Evolutionary conservation across 2,113 vertebrate genomes (phyloP).

Genomic region (Ictalurus punctatus): DNA sequence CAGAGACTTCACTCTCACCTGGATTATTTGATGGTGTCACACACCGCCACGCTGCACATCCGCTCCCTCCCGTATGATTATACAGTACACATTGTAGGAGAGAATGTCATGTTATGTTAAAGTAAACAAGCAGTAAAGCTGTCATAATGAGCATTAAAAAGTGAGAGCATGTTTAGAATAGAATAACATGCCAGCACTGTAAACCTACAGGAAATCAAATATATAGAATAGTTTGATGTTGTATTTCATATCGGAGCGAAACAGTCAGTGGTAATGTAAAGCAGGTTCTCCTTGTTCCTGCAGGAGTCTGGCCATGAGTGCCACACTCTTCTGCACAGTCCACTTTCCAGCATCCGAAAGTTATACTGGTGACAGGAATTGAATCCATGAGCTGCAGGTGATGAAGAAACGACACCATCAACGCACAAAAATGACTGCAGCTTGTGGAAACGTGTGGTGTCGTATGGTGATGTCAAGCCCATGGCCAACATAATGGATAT

Average conservation of each 20-base stretch:
- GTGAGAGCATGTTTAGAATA: neutral
- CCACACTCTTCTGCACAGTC: neutral
- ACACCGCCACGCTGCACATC: neutral
- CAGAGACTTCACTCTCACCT: neutral
- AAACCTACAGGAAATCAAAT: neutral
- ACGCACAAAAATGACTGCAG: slow-evolving; percentile 56
- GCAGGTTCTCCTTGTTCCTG: neutral
- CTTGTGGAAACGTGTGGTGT: slow-evolving; percentile 52
- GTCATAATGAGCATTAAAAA: neutral
- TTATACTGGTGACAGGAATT: neutral
- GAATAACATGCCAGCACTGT: neutral
- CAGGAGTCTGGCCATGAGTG: neutral
- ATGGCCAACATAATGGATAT: slow-evolving; percentile 67
- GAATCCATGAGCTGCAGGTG: slow-evolving; percentile 7
- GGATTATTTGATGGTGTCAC: neutral
- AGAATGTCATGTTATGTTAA: neutral
- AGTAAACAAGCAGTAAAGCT: neutral
- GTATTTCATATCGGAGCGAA: neutral
- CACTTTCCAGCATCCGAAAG: slow-evolving; percentile 4
- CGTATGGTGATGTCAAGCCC: slow-evolving; percentile 52
- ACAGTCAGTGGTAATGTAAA: neutral
- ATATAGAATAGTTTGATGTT: neutral
- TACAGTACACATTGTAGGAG: neutral
- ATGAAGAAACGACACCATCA: slow-evolving; percentile 24
- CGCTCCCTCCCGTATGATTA: neutral